Evolutionary conservation across 2,888 invertebrate genomes (phyloP).

Genomic region (Lamellibrachia satsuma): DNA sequence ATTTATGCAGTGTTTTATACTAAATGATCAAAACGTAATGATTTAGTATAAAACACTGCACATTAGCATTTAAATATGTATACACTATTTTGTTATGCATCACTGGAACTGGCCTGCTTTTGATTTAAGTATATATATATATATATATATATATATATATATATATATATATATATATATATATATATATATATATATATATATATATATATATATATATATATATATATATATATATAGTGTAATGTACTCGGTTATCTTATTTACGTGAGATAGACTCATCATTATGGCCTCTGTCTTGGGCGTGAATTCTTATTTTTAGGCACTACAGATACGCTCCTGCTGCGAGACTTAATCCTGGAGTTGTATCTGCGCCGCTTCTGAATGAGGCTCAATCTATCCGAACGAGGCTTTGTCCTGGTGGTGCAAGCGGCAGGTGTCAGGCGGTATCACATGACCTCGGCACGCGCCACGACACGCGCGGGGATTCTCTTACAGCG

Average conservation of each 20-base stretch:
- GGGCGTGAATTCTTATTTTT: neutral
- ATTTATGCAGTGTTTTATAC: no score
- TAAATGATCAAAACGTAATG: no score
- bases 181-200: no score
- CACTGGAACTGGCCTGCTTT: no score
- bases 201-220: no score
- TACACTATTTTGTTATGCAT: no score
- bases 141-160: no score
- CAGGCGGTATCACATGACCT: neutral
- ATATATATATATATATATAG: no score
- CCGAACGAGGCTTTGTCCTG: neutral
- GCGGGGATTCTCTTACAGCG: neutral
- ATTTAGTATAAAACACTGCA: no score
- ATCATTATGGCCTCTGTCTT: neutral
- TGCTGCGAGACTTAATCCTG: neutral
- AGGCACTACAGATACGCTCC: neutral
- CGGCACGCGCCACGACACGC: slow-evolving; percentile 3
- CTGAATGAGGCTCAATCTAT: slow-evolving; percentile 4
- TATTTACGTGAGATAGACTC: neutral
- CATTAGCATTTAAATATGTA: no score
- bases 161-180: no score
- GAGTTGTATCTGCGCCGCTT: neutral
- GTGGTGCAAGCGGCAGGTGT: neutral
- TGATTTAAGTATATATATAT: no score
- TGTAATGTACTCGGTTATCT: neutral